Percentiles rank a stretch among this genome's conserved stretches.
Evolutionary conservation across 1,140 invertebrate genomes (phyloP).

Genomic region (Nixonia krombeini): DNA sequence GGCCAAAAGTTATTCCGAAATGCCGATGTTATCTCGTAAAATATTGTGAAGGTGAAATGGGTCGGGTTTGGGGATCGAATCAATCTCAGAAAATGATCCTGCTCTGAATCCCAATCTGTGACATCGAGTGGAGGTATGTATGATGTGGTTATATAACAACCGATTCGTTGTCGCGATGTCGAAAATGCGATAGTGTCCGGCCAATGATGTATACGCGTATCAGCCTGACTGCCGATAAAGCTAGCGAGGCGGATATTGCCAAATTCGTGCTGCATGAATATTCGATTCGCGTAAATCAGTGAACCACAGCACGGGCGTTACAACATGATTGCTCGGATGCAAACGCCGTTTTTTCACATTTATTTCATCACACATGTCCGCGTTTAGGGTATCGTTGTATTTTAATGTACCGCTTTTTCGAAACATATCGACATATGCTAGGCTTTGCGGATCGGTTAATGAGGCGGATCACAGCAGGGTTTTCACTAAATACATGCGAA

Average conservation of each 20-base stretch:
- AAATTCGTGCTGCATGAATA: constrained; percentile 64
- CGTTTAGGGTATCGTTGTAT: not conserved
- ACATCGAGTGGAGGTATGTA: no score
- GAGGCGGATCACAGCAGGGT: no score
- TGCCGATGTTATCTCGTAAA: constrained; percentile 4
- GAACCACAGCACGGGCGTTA: constrained; percentile 43
- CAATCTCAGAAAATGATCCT: not conserved
- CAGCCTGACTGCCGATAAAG: constrained; percentile 51
- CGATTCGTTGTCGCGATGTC: constrained; percentile 51
- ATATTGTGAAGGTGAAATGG: constrained; percentile 12
- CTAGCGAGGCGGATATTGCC: constrained; percentile 59
- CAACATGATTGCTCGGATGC: constrained; percentile 41
- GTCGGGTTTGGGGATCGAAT: constrained; percentile 11
- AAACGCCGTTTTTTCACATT: constrained; percentile 41
- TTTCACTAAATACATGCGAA: no score
- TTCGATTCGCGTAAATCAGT: constrained; percentile 58
- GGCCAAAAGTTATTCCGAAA: no score
- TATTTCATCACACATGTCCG: constrained; percentile 16
- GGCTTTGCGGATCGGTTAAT: no score
- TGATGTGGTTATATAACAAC: constrained; percentile 47
- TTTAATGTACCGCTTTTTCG: no score
- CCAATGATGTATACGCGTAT: constrained; percentile 58
- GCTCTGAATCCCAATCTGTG: no score
- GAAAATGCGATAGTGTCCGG: constrained; percentile 54
- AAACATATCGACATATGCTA: no score